These are phyloP conservation scores for Labroides dimidiatus DNA, from an alignment of 2,797 vertebrate genomes.

Conservation along the genomic window DNA sequence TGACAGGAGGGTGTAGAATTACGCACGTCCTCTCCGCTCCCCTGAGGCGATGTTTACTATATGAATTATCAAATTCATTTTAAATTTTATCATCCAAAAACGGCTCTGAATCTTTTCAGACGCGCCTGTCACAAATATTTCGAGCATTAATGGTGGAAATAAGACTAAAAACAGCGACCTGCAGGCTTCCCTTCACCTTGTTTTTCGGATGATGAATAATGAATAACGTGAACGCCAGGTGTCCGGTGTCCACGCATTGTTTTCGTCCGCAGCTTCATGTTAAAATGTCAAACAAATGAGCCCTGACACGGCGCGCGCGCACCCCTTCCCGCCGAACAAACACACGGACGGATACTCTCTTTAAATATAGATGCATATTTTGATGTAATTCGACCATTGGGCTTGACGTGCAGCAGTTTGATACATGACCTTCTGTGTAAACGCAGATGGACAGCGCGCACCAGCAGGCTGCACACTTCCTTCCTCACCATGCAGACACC, in stretches of 20 bases:
- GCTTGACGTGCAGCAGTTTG: slow-evolving; percentile 7
- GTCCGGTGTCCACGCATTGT: slow-evolving; percentile 70
- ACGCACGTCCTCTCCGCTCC: slow-evolving; percentile 31
- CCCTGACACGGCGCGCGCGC: slow-evolving; percentile 13
- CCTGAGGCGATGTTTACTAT: slow-evolving; percentile 27
- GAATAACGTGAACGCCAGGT: slow-evolving; percentile 60
- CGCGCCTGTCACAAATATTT: background rate
- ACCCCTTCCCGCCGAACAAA: slow-evolving; percentile 13
- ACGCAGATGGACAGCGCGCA: slow-evolving; percentile 30
- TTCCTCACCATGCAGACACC: slow-evolving; percentile 1
- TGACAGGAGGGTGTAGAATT: slow-evolving; percentile 54
- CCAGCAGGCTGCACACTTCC: slow-evolving; percentile 19
- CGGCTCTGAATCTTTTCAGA: background rate
- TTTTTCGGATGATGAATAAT: slow-evolving; percentile 67
- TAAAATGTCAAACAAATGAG: slow-evolving; percentile 55
- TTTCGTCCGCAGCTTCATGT: slow-evolving; percentile 46
- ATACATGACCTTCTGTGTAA: slow-evolving; percentile 56
- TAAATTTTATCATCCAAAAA: background rate
- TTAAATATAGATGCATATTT: slow-evolving; percentile 51
- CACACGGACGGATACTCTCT: background rate
- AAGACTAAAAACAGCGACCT: background rate
- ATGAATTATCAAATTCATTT: slow-evolving; percentile 10
- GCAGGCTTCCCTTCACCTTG: slow-evolving; percentile 7
- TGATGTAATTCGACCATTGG: slow-evolving; percentile 24
- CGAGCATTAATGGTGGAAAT: too few relatives aligned